Conservation (phyloP, 2,888 invertebrate species). For the Serripes groenlandicus region DNA sequence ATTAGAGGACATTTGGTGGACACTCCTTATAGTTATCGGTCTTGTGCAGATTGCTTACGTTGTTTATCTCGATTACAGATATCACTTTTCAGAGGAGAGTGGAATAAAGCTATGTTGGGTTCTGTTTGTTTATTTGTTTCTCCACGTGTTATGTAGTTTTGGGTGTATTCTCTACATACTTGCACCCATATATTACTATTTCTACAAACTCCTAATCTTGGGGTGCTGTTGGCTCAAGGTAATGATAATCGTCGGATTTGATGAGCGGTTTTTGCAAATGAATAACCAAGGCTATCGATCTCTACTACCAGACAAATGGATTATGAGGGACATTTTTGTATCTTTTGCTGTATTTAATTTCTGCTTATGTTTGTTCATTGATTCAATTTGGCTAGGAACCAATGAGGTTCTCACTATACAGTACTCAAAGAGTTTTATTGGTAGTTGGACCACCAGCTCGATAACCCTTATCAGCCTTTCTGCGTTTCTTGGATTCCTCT, state of each 20-base stretch:
- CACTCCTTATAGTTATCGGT: no score
- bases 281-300: not conserved
- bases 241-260: not conserved
- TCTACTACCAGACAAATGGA: not conserved
- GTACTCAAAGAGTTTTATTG: not conserved
- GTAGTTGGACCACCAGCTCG: not conserved
- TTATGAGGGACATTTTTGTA: not conserved
- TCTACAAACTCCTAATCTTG: not conserved
- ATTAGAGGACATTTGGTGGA: not conserved
- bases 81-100: not conserved
- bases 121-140: not conserved
- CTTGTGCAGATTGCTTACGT: not conserved
- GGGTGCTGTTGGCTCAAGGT: not conserved
- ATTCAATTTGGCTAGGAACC: no score
- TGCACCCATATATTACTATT: not conserved
- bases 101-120: not conserved
- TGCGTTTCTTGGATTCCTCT: not conserved
- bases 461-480: not conserved
- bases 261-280: not conserved
- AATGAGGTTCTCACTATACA: not conserved
- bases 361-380: not conserved
- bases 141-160: not conserved
- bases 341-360: not conserved
- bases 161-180: slow-evolving; percentile 8
- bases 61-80: not conserved